phyloP scores from a whole-genome alignment of 2,113 vertebrate genomes.

The Oreochromis aureus region DNA sequence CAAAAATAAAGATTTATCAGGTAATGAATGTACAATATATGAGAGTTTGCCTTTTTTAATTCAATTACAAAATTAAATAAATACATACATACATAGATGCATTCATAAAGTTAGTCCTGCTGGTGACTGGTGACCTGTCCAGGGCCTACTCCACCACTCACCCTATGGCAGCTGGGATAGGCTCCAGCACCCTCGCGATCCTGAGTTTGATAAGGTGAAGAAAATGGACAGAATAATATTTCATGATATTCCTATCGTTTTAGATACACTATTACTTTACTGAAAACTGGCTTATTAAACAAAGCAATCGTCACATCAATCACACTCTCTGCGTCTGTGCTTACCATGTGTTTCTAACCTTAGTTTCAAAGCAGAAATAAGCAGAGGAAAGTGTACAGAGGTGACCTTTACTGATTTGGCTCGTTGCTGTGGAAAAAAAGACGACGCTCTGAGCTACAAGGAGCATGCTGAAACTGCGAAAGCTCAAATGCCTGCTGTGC shows the following conservation, averaged over 20 bases:
- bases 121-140: background rate
- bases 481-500: background rate
- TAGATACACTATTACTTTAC: background rate
- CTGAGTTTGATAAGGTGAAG: background rate
- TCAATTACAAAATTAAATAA: background rate
- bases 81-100: background rate
- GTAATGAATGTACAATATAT: background rate
- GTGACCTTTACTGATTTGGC: constrained; percentile 24
- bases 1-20: background rate
- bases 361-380: background rate
- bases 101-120: background rate
- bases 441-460: background rate
- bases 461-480: constrained; percentile 10
- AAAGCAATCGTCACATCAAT: background rate
- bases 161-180: background rate
- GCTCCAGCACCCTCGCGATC: background rate
- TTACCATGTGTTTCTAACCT: fast-evolving
- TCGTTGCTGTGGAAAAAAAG: constrained; percentile 17
- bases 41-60: background rate
- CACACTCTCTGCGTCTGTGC: background rate
- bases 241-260: fast-evolving
- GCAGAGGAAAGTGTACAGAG: background rate
- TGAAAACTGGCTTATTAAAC: background rate
- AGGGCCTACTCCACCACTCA: fast-evolving
- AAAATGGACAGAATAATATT: background rate